Percentiles rank a stretch among this genome's conserved stretches.
phyloP scores from a whole-genome alignment of 2,888 invertebrate species.

The Ormyrus pomaceus region DNA sequence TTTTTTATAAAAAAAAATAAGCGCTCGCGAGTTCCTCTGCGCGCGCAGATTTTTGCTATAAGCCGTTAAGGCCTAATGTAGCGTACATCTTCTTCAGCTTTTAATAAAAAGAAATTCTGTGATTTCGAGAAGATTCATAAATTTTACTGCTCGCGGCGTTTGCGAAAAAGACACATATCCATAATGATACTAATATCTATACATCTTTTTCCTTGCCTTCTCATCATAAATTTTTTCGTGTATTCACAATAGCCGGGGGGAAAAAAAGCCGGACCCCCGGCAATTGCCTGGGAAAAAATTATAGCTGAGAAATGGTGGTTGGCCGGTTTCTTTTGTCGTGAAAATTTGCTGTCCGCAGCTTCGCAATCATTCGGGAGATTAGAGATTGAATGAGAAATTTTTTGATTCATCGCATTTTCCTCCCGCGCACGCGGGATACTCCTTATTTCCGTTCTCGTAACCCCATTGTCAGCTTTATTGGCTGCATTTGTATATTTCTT shows the following conservation, averaged over 20 bases:
- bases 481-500: neutral
- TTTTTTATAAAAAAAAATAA: neutral
- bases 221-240: too few relatives aligned
- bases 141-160: too few relatives aligned
- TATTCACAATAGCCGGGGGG: neutral
- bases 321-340: conserved; percentile 34
- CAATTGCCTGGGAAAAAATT: conserved; percentile 7
- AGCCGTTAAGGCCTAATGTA: neutral
- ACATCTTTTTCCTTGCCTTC: too few relatives aligned
- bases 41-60: neutral
- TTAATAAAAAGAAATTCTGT: too few relatives aligned
- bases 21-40: neutral
- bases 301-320: conserved; percentile 1
- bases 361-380: conserved; percentile 43
- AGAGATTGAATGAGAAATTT: conserved; percentile 41
- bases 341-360: conserved; percentile 28
- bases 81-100: too few relatives aligned
- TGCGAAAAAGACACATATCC: too few relatives aligned
- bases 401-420: neutral
- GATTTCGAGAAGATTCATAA: too few relatives aligned
- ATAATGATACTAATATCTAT: too few relatives aligned
- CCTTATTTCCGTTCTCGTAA: conserved; percentile 10
- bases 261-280: conserved; percentile 23
- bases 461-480: conserved; percentile 17
- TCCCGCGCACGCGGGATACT: neutral